Evolutionary conservation across 2,888 invertebrate species (phyloP).

Genomic region (Mycalesis mineus): DNA sequence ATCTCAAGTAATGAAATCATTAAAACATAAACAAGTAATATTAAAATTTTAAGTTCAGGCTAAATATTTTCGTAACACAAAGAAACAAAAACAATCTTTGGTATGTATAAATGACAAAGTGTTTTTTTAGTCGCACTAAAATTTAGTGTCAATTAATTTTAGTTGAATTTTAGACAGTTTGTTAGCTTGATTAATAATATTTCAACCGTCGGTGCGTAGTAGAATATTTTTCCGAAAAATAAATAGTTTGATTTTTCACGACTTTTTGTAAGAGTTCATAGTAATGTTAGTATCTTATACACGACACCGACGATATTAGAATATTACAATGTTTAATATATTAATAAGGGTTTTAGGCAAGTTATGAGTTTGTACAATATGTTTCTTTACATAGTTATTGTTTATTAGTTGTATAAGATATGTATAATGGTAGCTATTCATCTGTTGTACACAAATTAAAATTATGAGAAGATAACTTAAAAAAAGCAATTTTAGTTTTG

Average conservation of each 20-base stretch:
- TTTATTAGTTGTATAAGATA: not conserved
- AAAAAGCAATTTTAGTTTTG: too few species aligned
- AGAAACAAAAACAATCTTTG: not conserved
- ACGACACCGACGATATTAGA: not conserved
- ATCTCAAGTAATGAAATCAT: too few species aligned
- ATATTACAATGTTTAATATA: not conserved
- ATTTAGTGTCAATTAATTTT: not conserved
- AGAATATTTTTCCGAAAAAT: not conserved
- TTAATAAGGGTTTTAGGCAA: not conserved
- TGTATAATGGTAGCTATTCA: too few species aligned
- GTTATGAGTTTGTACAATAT: slow-evolving; percentile 1
- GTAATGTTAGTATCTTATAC: not conserved
- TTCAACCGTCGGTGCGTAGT: not conserved
- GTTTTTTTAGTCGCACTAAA: not conserved
- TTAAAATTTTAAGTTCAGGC: too few species aligned
- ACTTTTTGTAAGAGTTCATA: too few species aligned
- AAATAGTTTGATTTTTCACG: too few species aligned
- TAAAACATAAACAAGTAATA: too few species aligned
- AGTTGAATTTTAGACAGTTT: not conserved
- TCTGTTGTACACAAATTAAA: not conserved
- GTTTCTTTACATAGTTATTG: not conserved
- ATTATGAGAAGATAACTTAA: not conserved
- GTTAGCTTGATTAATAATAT: not conserved
- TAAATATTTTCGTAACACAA: not conserved
- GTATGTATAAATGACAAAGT: not conserved